Conservation (phyloP, 2,797 vertebrate species). For the Paedocypris micromegethes region DNA sequence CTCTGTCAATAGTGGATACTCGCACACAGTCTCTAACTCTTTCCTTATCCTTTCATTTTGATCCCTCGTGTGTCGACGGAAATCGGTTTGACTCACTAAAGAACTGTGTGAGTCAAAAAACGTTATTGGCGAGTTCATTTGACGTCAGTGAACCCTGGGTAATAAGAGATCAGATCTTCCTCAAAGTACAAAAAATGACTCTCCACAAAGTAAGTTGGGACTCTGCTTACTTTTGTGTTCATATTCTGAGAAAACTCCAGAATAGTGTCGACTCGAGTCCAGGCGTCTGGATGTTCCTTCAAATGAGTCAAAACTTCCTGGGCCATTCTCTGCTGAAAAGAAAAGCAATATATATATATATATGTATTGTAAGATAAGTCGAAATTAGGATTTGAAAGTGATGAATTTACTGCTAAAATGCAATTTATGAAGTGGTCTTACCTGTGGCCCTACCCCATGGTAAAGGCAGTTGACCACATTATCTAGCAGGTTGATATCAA, state of each 20-base stretch:
- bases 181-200: constrained; percentile 73
- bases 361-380: background rate
- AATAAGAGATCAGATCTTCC: constrained; percentile 76
- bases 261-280: constrained; percentile 99
- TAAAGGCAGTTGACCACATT: constrained; percentile 99
- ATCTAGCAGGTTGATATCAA: constrained; percentile 99
- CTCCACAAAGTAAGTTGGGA: constrained; percentile 3
- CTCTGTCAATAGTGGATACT: constrained; percentile 35
- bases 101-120: background rate
- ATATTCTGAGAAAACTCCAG: constrained; percentile 99
- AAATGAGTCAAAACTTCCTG: constrained; percentile 98
- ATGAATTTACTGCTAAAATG: background rate
- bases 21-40: constrained; percentile 38
- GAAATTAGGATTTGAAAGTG: background rate
- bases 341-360: constrained; percentile 8
- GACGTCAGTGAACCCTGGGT: constrained; percentile 4
- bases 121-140: too few species aligned
- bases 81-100: constrained; percentile 3
- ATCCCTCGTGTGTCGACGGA: constrained; percentile 2
- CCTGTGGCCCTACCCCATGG: constrained; percentile 98
- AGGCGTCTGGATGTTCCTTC: constrained; percentile 98
- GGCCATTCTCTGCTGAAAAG: constrained; percentile 95
- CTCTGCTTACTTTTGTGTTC: constrained; percentile 97
- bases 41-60: constrained; percentile 14
- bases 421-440: constrained; percentile 47